phyloP scores from a whole-genome alignment of 1,140 invertebrate genomes.

The Pogonognathellus flavescens region DNA sequence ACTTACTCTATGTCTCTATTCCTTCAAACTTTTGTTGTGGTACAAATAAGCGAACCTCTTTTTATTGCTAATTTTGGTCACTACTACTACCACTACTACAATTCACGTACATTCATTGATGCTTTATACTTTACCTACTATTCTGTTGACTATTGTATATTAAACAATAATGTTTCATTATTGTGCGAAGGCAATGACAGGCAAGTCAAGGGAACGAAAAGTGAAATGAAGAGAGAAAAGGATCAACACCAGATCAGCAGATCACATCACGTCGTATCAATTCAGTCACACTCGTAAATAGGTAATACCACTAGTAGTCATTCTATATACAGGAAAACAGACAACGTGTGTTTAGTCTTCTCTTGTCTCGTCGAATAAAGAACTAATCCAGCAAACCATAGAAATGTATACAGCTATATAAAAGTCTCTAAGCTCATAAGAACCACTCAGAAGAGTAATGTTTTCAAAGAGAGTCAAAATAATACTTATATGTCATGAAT shows the following conservation, averaged over 20 bases:
- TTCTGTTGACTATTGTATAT: constrained; percentile 29
- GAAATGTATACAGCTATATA: background rate
- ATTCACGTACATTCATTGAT: too few species aligned
- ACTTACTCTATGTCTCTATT: too few species aligned
- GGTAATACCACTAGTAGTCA: background rate
- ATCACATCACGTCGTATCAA: constrained; percentile 25
- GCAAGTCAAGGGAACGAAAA: background rate
- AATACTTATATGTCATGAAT: too few species aligned
- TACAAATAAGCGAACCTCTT: background rate
- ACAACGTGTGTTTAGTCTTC: background rate
- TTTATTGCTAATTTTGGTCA: constrained; percentile 17
- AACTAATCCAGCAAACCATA: constrained; percentile 4
- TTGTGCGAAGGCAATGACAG: background rate
- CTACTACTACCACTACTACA: too few species aligned
- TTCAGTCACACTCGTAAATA: constrained; percentile 17
- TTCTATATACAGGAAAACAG: background rate
- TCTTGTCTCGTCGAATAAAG: background rate
- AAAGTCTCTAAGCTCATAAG: background rate
- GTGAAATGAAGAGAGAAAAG: constrained; percentile 32
- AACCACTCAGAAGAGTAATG: too few species aligned
- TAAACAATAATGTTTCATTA: constrained; percentile 47
- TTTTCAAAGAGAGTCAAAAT: too few species aligned
- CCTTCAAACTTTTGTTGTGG: background rate
- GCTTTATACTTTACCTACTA: too few species aligned
- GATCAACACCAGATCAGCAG: constrained; percentile 19